These are phyloP conservation scores for Diachasma alloeum DNA, from an alignment of 1,140 invertebrate species.

Conservation along the genomic window DNA sequence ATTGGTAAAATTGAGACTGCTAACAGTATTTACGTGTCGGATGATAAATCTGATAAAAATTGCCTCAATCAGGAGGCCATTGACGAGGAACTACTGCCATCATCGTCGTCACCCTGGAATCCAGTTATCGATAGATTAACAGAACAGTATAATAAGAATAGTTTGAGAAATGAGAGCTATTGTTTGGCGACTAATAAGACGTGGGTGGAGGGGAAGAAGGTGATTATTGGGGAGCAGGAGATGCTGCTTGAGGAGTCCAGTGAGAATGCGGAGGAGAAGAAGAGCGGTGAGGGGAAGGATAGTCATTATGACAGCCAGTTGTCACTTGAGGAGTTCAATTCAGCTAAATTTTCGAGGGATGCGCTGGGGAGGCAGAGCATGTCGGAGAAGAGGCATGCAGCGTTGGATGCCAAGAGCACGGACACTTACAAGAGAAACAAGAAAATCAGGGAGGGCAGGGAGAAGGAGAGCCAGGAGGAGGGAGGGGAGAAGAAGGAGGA, in stretches of 20 bases:
- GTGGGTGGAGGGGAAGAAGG: slow-evolving; percentile 56
- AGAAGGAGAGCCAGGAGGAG: slow-evolving; percentile 51
- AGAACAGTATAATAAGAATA: slow-evolving; percentile 69
- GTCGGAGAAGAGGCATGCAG: slow-evolving; percentile 95
- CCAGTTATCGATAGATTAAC: slow-evolving; percentile 87
- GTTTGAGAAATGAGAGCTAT: slow-evolving; percentile 84
- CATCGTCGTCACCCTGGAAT: slow-evolving; percentile 66
- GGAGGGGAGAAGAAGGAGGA: slow-evolving; percentile 23
- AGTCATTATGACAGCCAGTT: slow-evolving; percentile 77
- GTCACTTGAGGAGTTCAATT: slow-evolving; percentile 75
- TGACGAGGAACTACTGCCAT: slow-evolving; percentile 34
- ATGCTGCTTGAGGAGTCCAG: slow-evolving; percentile 54
- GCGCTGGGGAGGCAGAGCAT: slow-evolving; percentile 95
- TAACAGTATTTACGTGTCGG: slow-evolving; percentile 52
- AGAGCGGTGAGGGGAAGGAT: slow-evolving; percentile 54
- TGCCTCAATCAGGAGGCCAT: slow-evolving; percentile 22
- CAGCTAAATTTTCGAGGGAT: slow-evolving; percentile 81
- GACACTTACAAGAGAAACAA: slow-evolving; percentile 96
- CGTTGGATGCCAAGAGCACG: slow-evolving; percentile 91
- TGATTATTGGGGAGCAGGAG: slow-evolving; percentile 45
- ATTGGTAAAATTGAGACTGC: slow-evolving; percentile 63
- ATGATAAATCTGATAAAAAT: slow-evolving; percentile 46
- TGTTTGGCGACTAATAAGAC: slow-evolving; percentile 74
- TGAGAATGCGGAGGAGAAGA: slow-evolving; percentile 44
- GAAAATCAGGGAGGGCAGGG: slow-evolving; percentile 76